Base-by-base conservation (phyloP, 2,888 invertebrate genomes). In the Odontocerum albicorne region DNA sequence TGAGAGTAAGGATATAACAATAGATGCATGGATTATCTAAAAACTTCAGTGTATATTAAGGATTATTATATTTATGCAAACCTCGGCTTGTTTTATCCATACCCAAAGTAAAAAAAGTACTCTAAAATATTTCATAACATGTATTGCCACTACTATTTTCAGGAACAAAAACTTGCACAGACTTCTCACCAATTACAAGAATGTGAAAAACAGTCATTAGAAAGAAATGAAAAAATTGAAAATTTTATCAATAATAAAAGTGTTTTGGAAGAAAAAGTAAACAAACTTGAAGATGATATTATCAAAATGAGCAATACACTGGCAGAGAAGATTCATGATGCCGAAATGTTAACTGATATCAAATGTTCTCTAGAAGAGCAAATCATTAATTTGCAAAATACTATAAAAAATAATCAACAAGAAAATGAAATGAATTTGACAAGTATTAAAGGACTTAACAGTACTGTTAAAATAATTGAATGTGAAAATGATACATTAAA, bases 401-500 rank as follows among this genome's bases (percentile, higher is more conserved):
- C 19, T 2, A 40, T 49, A 10, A 15, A 27, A 16, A n/a, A 16
- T 39, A n/a, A 31, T 31, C 16, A 17, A 13, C 2, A 22, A 38
- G 38, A 49, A 38, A 22, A n/a, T 15, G 20, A 27, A 22, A 15
- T 15, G 20, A 22, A 36, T 15, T 22, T 16, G n/a, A 22, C 10
- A 15, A 13, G 10, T 31, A 31, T 44, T 15, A 27, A 8, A 12
- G 17, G 6, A 42, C 22, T 50, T 4, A 51, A 12, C 4, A 33
- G 33, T n/a, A 32, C 4, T 39, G 20, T 39, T 4, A 17, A 38
- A 39, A 27, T 15, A 31, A 19, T 49, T 19, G 31, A 22, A 49
- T n/a, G 31, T n/a, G 27, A 49, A 2, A 20, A 17, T 35, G n/a
- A 3, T 10, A 22, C 15, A 10, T 17, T 49, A 12, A 27, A 4